A percentile compares a stretch with the other conserved stretches of the same genome.
Conservation (phyloP, 2,797 vertebrate species). For the Meriones psammophilus region DNA sequence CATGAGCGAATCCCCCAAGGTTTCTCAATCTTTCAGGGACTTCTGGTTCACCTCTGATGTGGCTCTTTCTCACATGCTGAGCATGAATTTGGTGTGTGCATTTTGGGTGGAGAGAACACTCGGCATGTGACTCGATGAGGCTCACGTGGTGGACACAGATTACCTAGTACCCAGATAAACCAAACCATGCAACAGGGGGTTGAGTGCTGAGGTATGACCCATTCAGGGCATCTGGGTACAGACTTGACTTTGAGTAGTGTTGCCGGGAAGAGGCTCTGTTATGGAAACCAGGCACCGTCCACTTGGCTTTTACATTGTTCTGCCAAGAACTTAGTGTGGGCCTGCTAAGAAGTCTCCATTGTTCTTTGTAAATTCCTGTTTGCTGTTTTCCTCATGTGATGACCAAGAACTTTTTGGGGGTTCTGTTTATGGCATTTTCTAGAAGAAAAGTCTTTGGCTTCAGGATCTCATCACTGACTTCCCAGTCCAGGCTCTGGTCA, state of each 20-base stretch:
- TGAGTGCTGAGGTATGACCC: accelerated
- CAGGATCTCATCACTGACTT: neutral
- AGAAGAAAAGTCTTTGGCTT: neutral
- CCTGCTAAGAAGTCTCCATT: neutral
- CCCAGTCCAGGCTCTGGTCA: neutral
- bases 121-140: accelerated
- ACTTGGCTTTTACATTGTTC: neutral
- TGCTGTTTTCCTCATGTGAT: neutral
- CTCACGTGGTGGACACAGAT: accelerated
- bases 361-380: neutral
- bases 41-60: accelerated
- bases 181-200: accelerated
- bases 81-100: accelerated
- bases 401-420: neutral
- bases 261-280: neutral
- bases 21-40: neutral
- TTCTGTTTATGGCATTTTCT: neutral
- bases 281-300: accelerated
- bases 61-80: accelerated
- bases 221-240: accelerated
- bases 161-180: accelerated
- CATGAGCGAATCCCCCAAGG: neutral
- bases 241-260: accelerated
- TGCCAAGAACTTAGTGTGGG: neutral
- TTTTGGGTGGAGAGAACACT: accelerated